These are phyloP conservation scores for Caenorhabditis doughertyi DNA, from an alignment of 2,888 invertebrate genomes.

Conservation along the genomic window DNA sequence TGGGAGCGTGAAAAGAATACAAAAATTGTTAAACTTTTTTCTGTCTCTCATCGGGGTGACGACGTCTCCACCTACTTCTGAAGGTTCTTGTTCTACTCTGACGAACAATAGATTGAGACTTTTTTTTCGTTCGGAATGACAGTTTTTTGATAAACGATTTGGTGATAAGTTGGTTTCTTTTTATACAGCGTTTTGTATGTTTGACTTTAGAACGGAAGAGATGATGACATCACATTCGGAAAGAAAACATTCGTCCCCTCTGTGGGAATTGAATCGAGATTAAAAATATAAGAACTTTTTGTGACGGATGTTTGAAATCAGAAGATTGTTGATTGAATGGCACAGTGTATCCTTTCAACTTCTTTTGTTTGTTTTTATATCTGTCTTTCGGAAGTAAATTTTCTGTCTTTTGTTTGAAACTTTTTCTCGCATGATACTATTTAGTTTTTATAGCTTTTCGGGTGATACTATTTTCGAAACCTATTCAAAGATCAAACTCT, in stretches of 20 bases:
- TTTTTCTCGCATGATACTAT: neutral
- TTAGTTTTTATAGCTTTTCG: too few species aligned
- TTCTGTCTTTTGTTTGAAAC: slow-evolving; percentile 3
- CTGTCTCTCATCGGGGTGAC: slow-evolving; percentile 13
- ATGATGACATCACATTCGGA: slow-evolving; percentile 7
- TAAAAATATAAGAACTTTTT: neutral
- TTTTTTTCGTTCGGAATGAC: slow-evolving; percentile 23
- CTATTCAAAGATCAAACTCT: neutral
- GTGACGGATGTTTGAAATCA: slow-evolving; percentile 24
- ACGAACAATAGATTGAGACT: slow-evolving; percentile 27
- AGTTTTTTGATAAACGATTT: slow-evolving; percentile 7
- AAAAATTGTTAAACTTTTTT: slow-evolving; percentile 54
- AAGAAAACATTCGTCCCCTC: neutral
- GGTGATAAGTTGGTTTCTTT: slow-evolving; percentile 25
- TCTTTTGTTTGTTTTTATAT: slow-evolving; percentile 6
- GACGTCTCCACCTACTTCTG: slow-evolving; percentile 1
- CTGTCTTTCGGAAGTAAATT: slow-evolving; percentile 6
- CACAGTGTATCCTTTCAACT: neutral
- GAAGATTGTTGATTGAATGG: neutral
- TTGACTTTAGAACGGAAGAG: slow-evolving; percentile 7
- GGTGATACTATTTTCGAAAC: too few species aligned
- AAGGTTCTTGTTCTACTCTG: slow-evolving; percentile 28
- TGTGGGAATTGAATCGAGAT: neutral
- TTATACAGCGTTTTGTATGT: slow-evolving; percentile 24
- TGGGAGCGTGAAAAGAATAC: slow-evolving; percentile 8